These are phyloP conservation scores for Ibycter americanus DNA, from an alignment of 2,797 vertebrate species.

Conservation along the genomic window DNA sequence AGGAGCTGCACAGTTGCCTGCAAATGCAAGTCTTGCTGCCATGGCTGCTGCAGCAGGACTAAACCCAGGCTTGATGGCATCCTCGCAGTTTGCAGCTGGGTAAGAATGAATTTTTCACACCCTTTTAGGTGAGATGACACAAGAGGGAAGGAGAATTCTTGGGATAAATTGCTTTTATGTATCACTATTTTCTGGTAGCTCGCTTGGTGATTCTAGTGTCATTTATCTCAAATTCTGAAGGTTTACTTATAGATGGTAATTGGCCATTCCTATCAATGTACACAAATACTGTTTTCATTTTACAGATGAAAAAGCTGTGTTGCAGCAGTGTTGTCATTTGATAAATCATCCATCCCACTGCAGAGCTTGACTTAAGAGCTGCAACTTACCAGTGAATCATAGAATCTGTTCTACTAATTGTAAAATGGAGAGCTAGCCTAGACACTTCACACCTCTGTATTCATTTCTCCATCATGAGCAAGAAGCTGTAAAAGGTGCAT, in stretches of 20 bases:
- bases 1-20: conserved; percentile 88
- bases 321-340: neutral
- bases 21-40: conserved; percentile 92
- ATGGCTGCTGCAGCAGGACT: conserved; percentile 97
- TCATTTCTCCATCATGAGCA: neutral
- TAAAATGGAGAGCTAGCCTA: neutral
- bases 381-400: neutral
- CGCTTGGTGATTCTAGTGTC: neutral
- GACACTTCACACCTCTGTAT: neutral
- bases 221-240: neutral
- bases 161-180: neutral
- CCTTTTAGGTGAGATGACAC: neutral
- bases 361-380: neutral
- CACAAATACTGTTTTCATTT: neutral
- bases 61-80: conserved; percentile 92
- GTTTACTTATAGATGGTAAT: neutral
- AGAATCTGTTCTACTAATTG: neutral
- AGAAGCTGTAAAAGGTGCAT: neutral
- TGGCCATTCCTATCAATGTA: neutral
- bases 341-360: neutral
- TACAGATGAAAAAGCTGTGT: neutral
- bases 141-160: neutral
- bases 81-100: conserved; percentile 94
- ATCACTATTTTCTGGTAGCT: neutral
- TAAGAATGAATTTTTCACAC: conserved; percentile 71